These are phyloP conservation scores for Oxyscelio sp. DNA, from an alignment of 2,888 invertebrate species.

Conservation along the genomic window DNA sequence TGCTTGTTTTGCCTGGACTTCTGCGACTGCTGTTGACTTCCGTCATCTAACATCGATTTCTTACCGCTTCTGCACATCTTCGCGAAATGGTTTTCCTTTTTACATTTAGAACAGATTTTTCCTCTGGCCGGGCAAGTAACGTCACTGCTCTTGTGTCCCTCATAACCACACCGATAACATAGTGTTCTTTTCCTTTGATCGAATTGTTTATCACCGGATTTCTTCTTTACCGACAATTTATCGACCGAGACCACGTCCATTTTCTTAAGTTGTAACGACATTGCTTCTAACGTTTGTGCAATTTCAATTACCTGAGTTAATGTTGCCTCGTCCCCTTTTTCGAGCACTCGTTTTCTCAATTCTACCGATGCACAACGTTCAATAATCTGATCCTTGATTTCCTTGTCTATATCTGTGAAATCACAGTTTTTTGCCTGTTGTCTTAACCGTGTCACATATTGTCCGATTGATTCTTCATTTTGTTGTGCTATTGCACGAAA, in stretches of 20 bases:
- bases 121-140: constrained; percentile 75
- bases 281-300: constrained; percentile 5
- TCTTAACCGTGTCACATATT: constrained; percentile 79
- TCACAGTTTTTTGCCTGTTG: constrained; percentile 81
- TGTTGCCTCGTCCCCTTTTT: constrained; percentile 51
- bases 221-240: constrained; percentile 1
- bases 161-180: constrained; percentile 2
- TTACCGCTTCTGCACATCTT: constrained; percentile 47
- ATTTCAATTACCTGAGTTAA: not conserved
- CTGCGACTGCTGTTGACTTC: no score
- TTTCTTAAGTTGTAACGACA: not conserved
- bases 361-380: constrained; percentile 66
- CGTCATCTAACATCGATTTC: no score
- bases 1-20: no score
- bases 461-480: constrained; percentile 79
- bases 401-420: constrained; percentile 72
- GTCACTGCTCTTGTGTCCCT: constrained; percentile 22
- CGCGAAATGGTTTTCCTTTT: constrained; percentile 72
- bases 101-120: constrained; percentile 72
- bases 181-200: not conserved
- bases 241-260: constrained; percentile 10
- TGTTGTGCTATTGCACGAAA: constrained; percentile 79
- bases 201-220: not conserved
- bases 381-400: constrained; percentile 68
- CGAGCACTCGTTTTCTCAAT: constrained; percentile 62